Conservation (phyloP, 1,140 invertebrate species). For the Trichoplusia ni region DNA sequence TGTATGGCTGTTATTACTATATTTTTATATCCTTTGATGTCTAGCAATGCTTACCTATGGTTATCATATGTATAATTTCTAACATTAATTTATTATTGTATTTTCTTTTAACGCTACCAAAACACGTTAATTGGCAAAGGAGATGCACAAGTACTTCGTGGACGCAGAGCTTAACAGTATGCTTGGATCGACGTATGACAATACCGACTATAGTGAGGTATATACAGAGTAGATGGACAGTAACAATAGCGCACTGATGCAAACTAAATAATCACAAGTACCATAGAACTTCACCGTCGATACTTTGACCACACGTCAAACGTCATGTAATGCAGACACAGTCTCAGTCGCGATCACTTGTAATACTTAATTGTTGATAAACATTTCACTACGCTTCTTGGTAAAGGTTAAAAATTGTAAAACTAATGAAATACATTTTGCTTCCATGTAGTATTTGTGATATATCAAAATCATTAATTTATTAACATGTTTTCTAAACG, state of each 20-base stretch:
- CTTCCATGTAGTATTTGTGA: constrained; percentile 76
- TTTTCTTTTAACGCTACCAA: constrained; percentile 75
- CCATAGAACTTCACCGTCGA: constrained; percentile 12
- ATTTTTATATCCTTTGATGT: constrained; percentile 18
- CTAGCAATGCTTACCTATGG: constrained; percentile 16
- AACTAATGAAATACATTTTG: constrained; percentile 33
- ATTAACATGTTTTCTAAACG: constrained; percentile 49
- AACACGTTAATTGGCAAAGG: constrained; percentile 81
- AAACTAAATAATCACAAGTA: constrained; percentile 16
- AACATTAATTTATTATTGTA: constrained; percentile 50
- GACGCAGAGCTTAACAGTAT: constrained; percentile 87
- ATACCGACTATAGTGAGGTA: constrained; percentile 84
- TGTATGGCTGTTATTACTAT: constrained; percentile 7
- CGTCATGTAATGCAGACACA: not conserved
- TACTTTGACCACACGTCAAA: constrained; percentile 1
- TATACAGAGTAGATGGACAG: constrained; percentile 46
- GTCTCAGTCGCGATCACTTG: constrained; percentile 20
- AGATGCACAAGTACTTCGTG: constrained; percentile 88
- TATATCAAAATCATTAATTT: constrained; percentile 54
- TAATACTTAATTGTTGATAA: constrained; percentile 4
- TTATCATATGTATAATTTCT: constrained; percentile 35
- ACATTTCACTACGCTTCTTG: constrained; percentile 13
- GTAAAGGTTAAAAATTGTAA: constrained; percentile 8
- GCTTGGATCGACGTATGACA: constrained; percentile 84
- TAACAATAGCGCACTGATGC: constrained; percentile 24